Conservation (phyloP, 2,113 vertebrate species). For the Galeopterus variegatus region DNA sequence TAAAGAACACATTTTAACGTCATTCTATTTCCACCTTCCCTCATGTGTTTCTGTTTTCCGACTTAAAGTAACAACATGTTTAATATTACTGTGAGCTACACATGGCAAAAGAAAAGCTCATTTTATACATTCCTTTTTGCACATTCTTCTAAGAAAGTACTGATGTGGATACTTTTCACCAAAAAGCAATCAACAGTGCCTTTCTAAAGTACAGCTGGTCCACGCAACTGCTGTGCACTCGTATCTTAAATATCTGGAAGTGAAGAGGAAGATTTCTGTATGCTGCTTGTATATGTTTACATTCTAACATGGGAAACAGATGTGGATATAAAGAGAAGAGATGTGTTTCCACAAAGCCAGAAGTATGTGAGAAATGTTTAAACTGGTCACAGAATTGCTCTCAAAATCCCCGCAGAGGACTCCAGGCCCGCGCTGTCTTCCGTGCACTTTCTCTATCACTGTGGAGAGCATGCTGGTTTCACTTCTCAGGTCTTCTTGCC, state of each 20-base stretch:
- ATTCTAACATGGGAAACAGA: constrained; percentile 64
- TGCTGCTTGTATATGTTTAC: not conserved
- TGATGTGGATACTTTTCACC: fast-evolving
- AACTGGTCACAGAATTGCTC: not conserved
- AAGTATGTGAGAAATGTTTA: not conserved
- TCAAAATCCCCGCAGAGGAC: not conserved
- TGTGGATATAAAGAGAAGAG: constrained; percentile 25
- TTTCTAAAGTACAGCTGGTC: fast-evolving
- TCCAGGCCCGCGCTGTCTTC: not conserved
- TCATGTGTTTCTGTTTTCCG: not conserved
- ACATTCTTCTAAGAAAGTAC: not conserved
- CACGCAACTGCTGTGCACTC: fast-evolving
- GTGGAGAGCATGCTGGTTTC: fast-evolving
- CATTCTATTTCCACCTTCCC: not conserved
- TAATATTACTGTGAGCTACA: not conserved
- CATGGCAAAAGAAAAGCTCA: not conserved
- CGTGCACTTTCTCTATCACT: fast-evolving
- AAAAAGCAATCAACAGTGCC: not conserved
- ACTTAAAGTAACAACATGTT: not conserved
- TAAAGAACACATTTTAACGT: not conserved
- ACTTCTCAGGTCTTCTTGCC: fast-evolving
- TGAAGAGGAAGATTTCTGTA: not conserved
- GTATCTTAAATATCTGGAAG: not conserved
- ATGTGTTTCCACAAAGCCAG: not conserved
- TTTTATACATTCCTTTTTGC: fast-evolving